A percentile compares a stretch with the other conserved stretches of the same genome.
Conservation (phyloP, 2,888 invertebrate genomes). For the Nezara viridula region DNA sequence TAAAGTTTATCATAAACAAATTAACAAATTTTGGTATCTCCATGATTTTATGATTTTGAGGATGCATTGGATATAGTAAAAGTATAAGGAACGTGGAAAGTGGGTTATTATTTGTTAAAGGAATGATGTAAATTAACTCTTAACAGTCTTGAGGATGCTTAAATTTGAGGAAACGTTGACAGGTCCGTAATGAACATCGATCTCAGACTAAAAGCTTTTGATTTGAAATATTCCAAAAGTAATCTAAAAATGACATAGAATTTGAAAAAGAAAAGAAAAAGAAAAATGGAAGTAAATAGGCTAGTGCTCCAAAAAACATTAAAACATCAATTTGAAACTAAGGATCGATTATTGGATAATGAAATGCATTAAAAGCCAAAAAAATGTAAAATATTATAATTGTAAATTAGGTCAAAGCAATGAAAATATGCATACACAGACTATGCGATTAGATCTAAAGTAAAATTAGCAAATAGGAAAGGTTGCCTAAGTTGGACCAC, state of each 20-base stretch:
- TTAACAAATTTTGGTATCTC: not conserved
- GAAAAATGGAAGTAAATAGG: not conserved
- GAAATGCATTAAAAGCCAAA: conserved; percentile 52
- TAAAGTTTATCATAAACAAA: not conserved
- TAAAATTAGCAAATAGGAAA: conserved; percentile 39
- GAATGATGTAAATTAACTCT: not conserved
- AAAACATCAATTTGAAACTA: conserved; percentile 53
- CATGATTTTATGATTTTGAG: too few relatives aligned
- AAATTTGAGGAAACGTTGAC: not conserved
- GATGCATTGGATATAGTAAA: too few relatives aligned
- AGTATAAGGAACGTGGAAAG: too few relatives aligned
- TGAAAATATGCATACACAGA: conserved; percentile 56
- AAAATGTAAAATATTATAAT: conserved; percentile 50
- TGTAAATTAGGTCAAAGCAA: conserved; percentile 36
- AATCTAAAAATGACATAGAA: not conserved
- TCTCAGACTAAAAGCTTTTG: not conserved
- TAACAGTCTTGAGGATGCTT: not conserved
- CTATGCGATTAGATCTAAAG: conserved; percentile 57
- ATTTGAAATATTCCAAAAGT: not conserved
- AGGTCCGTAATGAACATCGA: not conserved
- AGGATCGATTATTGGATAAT: not conserved
- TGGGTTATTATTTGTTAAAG: not conserved
- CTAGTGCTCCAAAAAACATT: conserved; percentile 53
- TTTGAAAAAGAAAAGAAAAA: not conserved
- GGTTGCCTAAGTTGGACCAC: not conserved